phyloP scores from a whole-genome alignment of 2,888 invertebrate species.

The Rhagophthalmus giganteus region DNA sequence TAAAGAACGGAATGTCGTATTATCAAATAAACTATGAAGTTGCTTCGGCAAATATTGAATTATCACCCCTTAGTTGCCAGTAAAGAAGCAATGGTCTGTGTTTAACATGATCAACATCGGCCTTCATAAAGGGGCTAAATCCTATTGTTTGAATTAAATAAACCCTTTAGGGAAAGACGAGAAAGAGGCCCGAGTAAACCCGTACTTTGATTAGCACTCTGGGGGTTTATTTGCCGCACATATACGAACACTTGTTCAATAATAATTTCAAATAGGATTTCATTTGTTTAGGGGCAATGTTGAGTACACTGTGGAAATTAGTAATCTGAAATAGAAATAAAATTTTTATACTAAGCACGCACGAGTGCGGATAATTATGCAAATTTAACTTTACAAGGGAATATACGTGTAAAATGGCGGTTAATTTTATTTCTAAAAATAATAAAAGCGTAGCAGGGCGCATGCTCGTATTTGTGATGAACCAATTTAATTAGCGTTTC shows the following conservation, averaged over 20 bases:
- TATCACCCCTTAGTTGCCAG: neutral
- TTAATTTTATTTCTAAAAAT: no score
- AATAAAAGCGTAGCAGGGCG: no score
- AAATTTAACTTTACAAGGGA: neutral
- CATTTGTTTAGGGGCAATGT: neutral
- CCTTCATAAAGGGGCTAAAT: constrained; percentile 20
- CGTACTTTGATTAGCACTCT: neutral
- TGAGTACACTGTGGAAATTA: neutral
- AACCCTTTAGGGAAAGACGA: constrained; percentile 8
- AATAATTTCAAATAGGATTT: neutral
- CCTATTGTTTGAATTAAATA: constrained; percentile 17
- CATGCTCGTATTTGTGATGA: no score
- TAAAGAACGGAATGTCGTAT: no score
- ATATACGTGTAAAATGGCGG: neutral
- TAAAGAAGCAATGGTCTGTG: constrained; percentile 15
- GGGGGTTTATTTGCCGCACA: constrained; percentile 1
- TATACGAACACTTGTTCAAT: neutral
- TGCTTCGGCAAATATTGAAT: neutral
- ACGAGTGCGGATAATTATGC: neutral
- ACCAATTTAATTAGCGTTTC: no score
- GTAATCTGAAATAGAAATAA: neutral
- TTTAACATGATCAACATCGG: constrained; percentile 17
- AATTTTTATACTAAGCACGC: neutral
- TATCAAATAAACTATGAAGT: no score
- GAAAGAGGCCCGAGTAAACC: neutral